Evolutionary conservation across 2,888 invertebrate genomes (phyloP).

Genomic region (Pseudococcus jackbeardsleyi): DNA sequence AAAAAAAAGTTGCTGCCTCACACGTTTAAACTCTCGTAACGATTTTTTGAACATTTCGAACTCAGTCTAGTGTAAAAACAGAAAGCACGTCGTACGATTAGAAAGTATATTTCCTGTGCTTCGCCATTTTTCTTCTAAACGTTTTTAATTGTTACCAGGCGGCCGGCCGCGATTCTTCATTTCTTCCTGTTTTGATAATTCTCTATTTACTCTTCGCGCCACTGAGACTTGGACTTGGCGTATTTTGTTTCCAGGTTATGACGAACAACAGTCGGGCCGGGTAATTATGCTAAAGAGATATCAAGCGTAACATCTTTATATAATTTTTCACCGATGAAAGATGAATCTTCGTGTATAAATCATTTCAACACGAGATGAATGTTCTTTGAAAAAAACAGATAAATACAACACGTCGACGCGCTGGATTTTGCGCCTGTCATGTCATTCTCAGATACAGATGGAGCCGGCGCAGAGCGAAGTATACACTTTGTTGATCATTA

Average conservation of each 20-base stretch:
- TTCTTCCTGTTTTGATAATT: conserved; percentile 28
- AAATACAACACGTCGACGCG: neutral
- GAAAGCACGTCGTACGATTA: conserved; percentile 20
- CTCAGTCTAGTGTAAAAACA: conserved; percentile 11
- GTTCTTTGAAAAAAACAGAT: neutral
- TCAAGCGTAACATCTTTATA: conserved; percentile 30
- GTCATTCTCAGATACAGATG: neutral
- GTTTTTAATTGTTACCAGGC: neutral
- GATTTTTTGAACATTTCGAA: conserved; percentile 6
- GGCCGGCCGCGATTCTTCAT: neutral
- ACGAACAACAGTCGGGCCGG: neutral
- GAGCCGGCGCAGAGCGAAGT: neutral
- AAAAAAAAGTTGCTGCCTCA: too few relatives aligned
- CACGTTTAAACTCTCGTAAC: too few relatives aligned
- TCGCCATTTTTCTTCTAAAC: conserved; percentile 34
- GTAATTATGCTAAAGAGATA: conserved; percentile 18
- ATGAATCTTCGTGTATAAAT: neutral
- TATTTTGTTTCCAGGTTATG: conserved; percentile 17
- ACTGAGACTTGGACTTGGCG: neutral
- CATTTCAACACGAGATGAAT: conserved; percentile 3
- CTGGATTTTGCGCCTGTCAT: neutral
- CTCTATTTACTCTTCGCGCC: neutral
- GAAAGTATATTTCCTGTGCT: conserved; percentile 35
- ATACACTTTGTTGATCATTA: neutral
- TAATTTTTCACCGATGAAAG: conserved; percentile 17